phyloP scores from a whole-genome alignment of 2,797 vertebrate genomes.

The Lateolabrax maculatus region DNA sequence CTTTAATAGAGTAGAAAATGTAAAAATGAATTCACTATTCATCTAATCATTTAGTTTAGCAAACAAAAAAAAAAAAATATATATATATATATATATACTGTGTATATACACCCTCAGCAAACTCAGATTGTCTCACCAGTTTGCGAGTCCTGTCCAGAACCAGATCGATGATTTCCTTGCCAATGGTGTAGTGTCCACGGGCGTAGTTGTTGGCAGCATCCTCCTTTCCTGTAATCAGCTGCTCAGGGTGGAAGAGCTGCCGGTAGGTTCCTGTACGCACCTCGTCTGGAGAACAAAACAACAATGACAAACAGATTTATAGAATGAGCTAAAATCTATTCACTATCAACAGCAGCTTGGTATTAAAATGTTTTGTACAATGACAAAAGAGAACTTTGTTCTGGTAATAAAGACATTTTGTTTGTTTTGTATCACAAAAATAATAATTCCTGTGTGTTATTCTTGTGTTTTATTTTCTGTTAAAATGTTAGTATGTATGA shows the following conservation, averaged over 20 bases:
- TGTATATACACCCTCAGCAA: background rate
- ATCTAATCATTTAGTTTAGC: background rate
- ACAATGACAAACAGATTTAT: background rate
- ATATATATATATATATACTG: too few species aligned
- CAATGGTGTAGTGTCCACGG: conserved; percentile 86
- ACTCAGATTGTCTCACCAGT: conserved; percentile 74
- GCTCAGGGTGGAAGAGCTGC: conserved; percentile 85
- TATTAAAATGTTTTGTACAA: background rate
- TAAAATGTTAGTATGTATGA: background rate
- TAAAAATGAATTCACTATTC: background rate
- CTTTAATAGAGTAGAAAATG: conserved; percentile 61
- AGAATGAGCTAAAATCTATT: background rate
- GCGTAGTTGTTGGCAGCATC: conserved; percentile 87
- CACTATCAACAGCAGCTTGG: background rate
- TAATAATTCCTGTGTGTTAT: too few species aligned
- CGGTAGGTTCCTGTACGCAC: conserved; percentile 80
- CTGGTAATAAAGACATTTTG: background rate
- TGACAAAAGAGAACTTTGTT: background rate
- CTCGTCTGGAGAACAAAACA: conserved; percentile 65
- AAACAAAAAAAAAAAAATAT: background rate
- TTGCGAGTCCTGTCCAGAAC: conserved; percentile 85
- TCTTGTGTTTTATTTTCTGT: background rate
- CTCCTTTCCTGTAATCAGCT: conserved; percentile 87
- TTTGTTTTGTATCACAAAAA: too few species aligned
- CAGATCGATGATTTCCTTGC: conserved; percentile 86